These are phyloP conservation scores for Spondyliosoma cantharus DNA, from an alignment of 2,797 vertebrate genomes.

Conservation along the genomic window DNA sequence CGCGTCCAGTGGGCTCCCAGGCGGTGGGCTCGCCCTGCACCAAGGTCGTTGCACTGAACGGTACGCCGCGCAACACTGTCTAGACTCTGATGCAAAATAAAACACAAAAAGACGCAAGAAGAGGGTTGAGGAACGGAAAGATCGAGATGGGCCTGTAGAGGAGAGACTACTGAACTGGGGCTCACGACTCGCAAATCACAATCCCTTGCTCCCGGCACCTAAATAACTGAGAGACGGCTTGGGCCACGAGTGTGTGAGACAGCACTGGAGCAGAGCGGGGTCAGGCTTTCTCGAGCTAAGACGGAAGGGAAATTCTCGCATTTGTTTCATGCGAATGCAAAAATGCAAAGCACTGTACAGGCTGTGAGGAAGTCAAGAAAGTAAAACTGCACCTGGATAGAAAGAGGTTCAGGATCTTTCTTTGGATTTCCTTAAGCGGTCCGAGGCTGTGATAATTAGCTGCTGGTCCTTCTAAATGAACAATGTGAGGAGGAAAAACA, in stretches of 20 bases:
- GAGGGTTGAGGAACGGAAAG: conserved; percentile 49
- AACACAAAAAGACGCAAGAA: conserved; percentile 48
- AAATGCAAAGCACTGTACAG: conserved; percentile 51
- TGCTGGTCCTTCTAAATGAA: conserved; percentile 69
- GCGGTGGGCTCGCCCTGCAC: conserved; percentile 87
- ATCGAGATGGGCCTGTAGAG: conserved; percentile 57
- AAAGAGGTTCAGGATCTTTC: conserved; percentile 43
- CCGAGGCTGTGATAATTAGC: conserved; percentile 69
- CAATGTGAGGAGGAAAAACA: conserved; percentile 43
- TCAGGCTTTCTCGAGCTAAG: conserved; percentile 45
- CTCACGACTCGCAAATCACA: conserved; percentile 60
- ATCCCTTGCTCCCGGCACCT: conserved; percentile 64
- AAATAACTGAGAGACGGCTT: conserved; percentile 53
- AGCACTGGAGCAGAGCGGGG: conserved; percentile 49
- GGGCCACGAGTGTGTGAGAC: conserved; percentile 46
- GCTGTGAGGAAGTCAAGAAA: conserved; percentile 57
- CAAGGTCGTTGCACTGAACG: conserved; percentile 95
- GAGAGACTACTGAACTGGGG: conserved; percentile 70
- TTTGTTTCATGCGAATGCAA: conserved; percentile 59
- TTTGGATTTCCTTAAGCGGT: conserved; percentile 56
- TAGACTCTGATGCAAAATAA: conserved; percentile 78
- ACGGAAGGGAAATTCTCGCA: conserved; percentile 65
- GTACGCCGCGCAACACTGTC: conserved; percentile 93
- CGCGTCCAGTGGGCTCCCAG: conserved; percentile 85
- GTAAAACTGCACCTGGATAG: conserved; percentile 48